Base-by-base conservation (phyloP, 2,113 vertebrate genomes). In the Callospermophilus lateralis region DNA sequence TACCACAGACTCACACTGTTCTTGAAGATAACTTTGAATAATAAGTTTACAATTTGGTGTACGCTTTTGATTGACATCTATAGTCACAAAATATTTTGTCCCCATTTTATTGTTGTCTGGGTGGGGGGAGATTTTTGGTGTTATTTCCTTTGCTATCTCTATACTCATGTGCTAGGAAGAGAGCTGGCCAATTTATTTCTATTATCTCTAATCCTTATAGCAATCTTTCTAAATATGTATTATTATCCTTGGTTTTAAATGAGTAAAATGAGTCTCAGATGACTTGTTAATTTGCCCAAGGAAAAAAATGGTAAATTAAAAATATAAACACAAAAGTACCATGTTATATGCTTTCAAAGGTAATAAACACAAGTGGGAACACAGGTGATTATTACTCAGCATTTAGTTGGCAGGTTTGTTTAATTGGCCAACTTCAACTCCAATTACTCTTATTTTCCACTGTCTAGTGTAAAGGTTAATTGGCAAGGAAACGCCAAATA, bases 351-450 rank as follows among this genome's bases (percentile, higher is more conserved):
- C 16, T 94, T 94, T 32, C 61, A 85, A 94, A 90, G 24, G 20
- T 85, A 91, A 96, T 73, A 93, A 85, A 83, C 55, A 90, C n/a
- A 77, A 92, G 19, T 74, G 8, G 61, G 37, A 84, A 88, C 4
- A 87, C 2, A 53, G 28, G 51, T 63, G n/a, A 91, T 93, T 67
- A 70, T n/a, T 90, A 84, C 0, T 53, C 55, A 95, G 45, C 53
- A 93, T 81, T 95, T 85, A 88, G 58, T 84, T 73, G 85, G 39
- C 37, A 88, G 53, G 86, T 94, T 93, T 96, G 93, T 80, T 90
- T 93, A 96, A 89, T 58, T 94, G 61, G 24, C 32, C 26, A 37
- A 65, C 22, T 24, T 81, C 53, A 81, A 74, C 13, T 73, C 19
- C 70, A 96, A 63, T 93, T 93, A 88, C 10, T 85, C 34, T 84